Evolutionary conservation across 2,888 invertebrate species (phyloP), one percentile per base, ranked within the genome.

Genomic region (Noctua fimbriata): DNA sequence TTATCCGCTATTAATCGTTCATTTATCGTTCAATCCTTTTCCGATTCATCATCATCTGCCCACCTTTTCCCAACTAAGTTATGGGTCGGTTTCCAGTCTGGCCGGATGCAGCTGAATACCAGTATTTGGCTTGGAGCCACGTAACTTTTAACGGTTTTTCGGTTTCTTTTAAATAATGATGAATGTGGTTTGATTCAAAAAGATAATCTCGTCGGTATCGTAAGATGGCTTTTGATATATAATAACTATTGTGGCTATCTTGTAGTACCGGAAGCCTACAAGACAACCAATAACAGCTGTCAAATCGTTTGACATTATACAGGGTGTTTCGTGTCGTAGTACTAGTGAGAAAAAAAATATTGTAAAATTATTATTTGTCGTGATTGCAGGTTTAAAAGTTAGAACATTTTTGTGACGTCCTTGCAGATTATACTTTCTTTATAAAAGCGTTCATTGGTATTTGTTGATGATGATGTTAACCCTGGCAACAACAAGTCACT

Each of bases 191-290:
- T n/a, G 44, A 44, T 44, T 65, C 12, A n/a, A 1, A 44, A 49
- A 55, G 12, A 32, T 71, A 60, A 73, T 78, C 41, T 18, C 16
- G 5, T 16, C 10, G 28, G 21, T 82, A 82, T 82, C 41, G 7
- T 44, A 60, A n/a, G 32, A n/a, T 41, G 10, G 47, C 21, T 21
- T 55, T 55, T 28, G 81, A 81, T 69, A 69, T 36, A 36, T 2
- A 47, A 69, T 67, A 16, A 81, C 12, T 28, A 36, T 32, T 12
- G 12, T 44, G 1, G 41, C 3, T 28, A 1, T 79, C 41, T 18
- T 79, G 44, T 32, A 16, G 1, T 69, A 10, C 16, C 16, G 28
- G 28, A 63, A 63, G 18, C 10, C 10, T 49, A 79, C 44, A 28
- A 52, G 44, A 7, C 10, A 36, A 78, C n/a, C 14, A 21, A 44